Percentiles rank a stretch among this genome's conserved stretches.
Conservation (phyloP, 2,797 vertebrate species). For the Phalanger gymnotis region DNA sequence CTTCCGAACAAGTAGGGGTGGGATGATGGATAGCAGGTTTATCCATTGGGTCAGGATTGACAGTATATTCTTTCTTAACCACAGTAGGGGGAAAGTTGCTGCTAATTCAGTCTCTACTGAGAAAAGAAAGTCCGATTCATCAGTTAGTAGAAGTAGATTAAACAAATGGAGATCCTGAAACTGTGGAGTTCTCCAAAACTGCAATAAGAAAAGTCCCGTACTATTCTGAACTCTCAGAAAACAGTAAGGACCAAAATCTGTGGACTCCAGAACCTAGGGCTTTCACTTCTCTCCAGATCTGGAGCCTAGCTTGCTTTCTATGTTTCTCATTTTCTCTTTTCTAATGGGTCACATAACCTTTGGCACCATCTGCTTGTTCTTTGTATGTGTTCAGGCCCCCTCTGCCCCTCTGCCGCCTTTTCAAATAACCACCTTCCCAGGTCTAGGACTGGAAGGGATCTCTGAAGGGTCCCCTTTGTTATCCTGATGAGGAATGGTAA, state of each 20-base stretch:
- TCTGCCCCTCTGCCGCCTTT: too few relatives aligned
- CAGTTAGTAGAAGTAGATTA: not conserved
- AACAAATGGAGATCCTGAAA: not conserved
- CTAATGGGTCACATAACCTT: not conserved
- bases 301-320: not conserved
- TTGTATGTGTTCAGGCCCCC: not conserved
- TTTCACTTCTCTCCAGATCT: not conserved
- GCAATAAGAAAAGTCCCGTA: not conserved
- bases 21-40: not conserved
- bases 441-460: not conserved
- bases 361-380: not conserved
- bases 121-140: not conserved
- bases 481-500: not conserved
- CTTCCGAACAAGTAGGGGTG: not conserved
- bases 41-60: not conserved
- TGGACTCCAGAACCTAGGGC: not conserved
- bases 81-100: not conserved
- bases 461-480: not conserved
- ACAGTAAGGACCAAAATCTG: not conserved
- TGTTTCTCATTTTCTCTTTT: not conserved
- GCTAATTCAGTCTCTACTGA: not conserved
- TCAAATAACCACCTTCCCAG: not conserved
- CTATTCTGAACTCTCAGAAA: not conserved
- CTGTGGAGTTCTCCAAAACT: not conserved
- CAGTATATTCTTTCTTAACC: not conserved